Evolutionary conservation across 2,888 invertebrate species (phyloP).

Genomic region (Hyposoter dolosus): DNA sequence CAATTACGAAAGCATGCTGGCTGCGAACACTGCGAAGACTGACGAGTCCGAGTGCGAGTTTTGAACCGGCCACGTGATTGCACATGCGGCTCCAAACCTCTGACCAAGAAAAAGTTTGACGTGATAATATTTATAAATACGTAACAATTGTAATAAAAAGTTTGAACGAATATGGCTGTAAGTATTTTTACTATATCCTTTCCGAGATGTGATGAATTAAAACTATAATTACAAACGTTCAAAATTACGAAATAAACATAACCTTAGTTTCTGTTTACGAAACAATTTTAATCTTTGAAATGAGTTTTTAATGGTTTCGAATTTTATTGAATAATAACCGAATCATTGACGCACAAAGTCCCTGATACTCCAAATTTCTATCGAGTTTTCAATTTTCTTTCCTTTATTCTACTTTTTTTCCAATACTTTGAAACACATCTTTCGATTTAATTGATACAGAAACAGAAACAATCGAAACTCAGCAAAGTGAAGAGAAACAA

Average conservation of each 20-base stretch:
- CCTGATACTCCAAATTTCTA: not conserved
- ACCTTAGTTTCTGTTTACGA: conserved; percentile 32
- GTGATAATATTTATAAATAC: conserved; percentile 40
- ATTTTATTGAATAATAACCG: not conserved
- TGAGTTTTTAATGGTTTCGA: not conserved
- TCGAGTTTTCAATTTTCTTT: not conserved
- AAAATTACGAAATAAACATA: conserved; percentile 11
- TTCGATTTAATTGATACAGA: conserved; percentile 80
- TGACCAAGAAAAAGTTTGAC: conserved; percentile 11
- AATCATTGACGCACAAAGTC: not conserved
- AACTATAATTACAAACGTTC: not conserved
- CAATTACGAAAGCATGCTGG: not conserved
- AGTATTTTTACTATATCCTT: conserved; percentile 6
- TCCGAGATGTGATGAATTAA: not conserved
- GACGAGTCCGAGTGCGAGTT: not conserved
- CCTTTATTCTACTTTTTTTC: not conserved
- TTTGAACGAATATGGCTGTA: conserved; percentile 61
- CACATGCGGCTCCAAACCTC: conserved; percentile 42
- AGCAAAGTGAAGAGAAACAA: conserved; percentile 84
- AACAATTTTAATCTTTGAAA: not conserved
- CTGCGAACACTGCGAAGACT: not conserved
- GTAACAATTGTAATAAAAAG: conserved; percentile 35
- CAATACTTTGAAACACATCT: not conserved
- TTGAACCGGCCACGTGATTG: conserved; percentile 52
- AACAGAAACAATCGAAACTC: conserved; percentile 84